These are phyloP conservation scores for Amphiura filiformis DNA, from an alignment of 35 echinoderm and acorn worm species.

Conservation along the genomic window DNA sequence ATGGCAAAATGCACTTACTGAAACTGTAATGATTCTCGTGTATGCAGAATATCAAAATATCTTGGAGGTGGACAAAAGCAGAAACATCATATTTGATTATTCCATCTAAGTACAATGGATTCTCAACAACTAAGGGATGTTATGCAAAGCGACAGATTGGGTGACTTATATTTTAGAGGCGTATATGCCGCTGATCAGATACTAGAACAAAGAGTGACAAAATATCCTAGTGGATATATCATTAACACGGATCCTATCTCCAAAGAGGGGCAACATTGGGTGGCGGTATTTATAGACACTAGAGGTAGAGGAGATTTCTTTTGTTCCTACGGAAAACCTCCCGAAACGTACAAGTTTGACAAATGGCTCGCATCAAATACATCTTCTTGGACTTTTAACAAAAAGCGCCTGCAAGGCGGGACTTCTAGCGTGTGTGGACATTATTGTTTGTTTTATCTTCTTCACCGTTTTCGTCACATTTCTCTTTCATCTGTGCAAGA, in stretches of 20 bases:
- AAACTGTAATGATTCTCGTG: conserved; percentile 45
- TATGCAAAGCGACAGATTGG: not conserved
- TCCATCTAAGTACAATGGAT: conserved; percentile 40
- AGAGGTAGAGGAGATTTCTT: conserved; percentile 18
- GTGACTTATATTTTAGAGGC: conserved; percentile 18
- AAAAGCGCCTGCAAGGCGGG: not conserved
- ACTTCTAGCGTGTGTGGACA: conserved; percentile 43
- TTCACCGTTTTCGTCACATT: conserved; percentile 22
- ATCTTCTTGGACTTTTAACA: conserved; percentile 30
- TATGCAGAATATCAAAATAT: conserved; percentile 74
- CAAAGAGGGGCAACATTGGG: conserved; percentile 36
- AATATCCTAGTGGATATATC: conserved; percentile 3
- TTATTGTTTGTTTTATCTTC: conserved; percentile 38
- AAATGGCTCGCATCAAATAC: not conserved
- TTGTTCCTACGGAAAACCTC: conserved; percentile 32
- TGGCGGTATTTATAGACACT: conserved; percentile 31
- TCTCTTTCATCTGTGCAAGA: not conserved
- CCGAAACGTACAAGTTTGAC: not conserved
- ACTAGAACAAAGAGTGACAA: not conserved
- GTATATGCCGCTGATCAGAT: conserved; percentile 48
- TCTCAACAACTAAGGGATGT: conserved; percentile 21
- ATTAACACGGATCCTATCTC: not conserved
- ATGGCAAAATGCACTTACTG: conserved; percentile 14
- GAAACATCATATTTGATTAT: conserved; percentile 56
- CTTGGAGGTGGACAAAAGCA: conserved; percentile 41